These are phyloP conservation scores for Lasioglossum marginatum DNA, from an alignment of 2,888 invertebrate genomes.

Conservation along the genomic window DNA sequence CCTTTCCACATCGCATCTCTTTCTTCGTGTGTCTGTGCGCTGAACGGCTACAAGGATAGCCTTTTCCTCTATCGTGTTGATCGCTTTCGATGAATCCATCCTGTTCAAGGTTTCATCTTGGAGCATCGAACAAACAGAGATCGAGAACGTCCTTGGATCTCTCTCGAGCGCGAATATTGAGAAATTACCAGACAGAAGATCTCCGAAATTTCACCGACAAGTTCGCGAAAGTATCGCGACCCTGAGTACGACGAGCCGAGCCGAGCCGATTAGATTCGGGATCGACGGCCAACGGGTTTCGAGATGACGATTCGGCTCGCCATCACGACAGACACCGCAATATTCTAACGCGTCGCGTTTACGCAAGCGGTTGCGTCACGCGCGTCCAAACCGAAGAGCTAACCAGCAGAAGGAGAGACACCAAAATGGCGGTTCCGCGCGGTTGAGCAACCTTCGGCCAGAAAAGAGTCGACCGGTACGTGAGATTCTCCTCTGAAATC, in stretches of 20 bases:
- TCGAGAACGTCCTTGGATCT: background rate
- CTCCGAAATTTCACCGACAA: background rate
- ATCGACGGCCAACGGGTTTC: constrained; percentile 41
- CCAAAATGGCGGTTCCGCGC: constrained; percentile 77
- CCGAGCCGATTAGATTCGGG: constrained; percentile 26
- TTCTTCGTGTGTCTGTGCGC: background rate
- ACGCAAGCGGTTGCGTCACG: constrained; percentile 75
- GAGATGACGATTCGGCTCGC: constrained; percentile 27
- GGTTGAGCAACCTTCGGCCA: constrained; percentile 78
- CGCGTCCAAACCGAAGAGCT: constrained; percentile 28
- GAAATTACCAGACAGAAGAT: background rate
- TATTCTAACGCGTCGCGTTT: constrained; percentile 68
- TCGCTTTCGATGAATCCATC: background rate
- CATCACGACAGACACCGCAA: background rate
- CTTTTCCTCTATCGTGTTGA: background rate
- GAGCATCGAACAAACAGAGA: background rate
- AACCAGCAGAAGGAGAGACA: constrained; percentile 63
- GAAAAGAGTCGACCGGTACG: constrained; percentile 59
- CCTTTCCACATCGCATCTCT: background rate
- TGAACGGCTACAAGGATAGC: background rate
- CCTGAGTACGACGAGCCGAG: constrained; percentile 8
- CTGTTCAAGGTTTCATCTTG: background rate
- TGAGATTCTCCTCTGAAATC: constrained; percentile 72
- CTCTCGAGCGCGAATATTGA: background rate
- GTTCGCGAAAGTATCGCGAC: constrained; percentile 18